Conservation (phyloP, 1,140 invertebrate species). For the Drosophila quadrilineata region DNA sequence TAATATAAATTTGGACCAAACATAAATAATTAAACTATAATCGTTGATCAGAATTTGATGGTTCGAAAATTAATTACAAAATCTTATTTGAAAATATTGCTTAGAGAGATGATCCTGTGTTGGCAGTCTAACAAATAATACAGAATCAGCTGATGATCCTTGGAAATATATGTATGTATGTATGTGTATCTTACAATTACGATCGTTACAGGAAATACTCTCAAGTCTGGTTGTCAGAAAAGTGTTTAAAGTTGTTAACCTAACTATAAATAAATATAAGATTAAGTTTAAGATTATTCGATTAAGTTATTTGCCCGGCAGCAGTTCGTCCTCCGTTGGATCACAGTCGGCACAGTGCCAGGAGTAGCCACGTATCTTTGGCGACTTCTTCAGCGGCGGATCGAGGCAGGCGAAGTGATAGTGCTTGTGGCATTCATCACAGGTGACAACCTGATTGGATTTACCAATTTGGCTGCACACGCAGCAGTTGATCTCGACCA, state of each 20-base stretch:
- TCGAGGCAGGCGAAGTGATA: constrained; percentile 96
- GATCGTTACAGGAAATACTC: constrained; percentile 13
- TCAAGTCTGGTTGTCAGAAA: background rate
- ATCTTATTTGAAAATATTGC: background rate
- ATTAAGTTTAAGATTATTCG: background rate
- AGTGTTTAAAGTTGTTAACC: constrained; percentile 75
- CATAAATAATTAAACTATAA: background rate
- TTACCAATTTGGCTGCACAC: constrained; percentile 65
- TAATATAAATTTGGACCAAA: too few species aligned
- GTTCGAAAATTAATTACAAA: background rate
- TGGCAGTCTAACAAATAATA: constrained; percentile 8
- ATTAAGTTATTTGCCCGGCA: constrained; percentile 35
- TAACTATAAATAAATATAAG: constrained; percentile 53
- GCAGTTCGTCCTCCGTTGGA: constrained; percentile 85
- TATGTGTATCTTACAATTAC: background rate
- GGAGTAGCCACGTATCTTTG: constrained; percentile 95
- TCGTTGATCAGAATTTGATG: background rate
- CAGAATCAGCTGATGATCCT: constrained; percentile 5
- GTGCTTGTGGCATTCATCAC: constrained; percentile 94
- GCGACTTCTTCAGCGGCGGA: constrained; percentile 95
- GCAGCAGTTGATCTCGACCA: constrained; percentile 61
- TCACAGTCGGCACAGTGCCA: constrained; percentile 98
- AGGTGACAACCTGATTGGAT: constrained; percentile 84
- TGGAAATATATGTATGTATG: too few species aligned
- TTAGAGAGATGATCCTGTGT: too few species aligned